phyloP scores from a whole-genome alignment of 2,888 invertebrate genomes.

The Anthrax anthrax region DNA sequence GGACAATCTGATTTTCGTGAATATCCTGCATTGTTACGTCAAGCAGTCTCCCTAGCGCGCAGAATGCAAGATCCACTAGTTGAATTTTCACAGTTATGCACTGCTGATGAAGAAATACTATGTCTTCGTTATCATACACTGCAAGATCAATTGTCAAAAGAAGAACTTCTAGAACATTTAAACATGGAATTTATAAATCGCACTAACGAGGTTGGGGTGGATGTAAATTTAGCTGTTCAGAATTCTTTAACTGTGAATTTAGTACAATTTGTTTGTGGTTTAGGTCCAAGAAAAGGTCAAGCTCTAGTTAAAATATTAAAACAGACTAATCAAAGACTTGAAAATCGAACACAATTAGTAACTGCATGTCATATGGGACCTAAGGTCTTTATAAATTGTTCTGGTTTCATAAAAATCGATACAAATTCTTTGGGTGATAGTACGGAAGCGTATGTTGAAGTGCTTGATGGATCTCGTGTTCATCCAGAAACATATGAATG shows the following conservation, averaged over 20 bases:
- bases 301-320: constrained; percentile 74
- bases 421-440: constrained; percentile 88
- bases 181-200: constrained; percentile 85
- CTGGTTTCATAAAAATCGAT: constrained; percentile 97
- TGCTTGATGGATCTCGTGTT: constrained; percentile 91
- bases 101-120: constrained; percentile 89
- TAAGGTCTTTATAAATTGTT: constrained; percentile 96
- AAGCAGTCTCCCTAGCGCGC: constrained; percentile 86
- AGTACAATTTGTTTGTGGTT: constrained; percentile 92
- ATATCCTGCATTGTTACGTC: constrained; percentile 77
- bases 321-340: constrained; percentile 80
- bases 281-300: constrained; percentile 90
- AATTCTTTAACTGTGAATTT: constrained; percentile 76
- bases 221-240: constrained; percentile 84
- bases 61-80: constrained; percentile 89
- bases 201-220: constrained; percentile 96
- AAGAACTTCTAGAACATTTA: constrained; percentile 71
- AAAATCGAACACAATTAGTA: constrained; percentile 89
- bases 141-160: constrained; percentile 67
- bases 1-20: constrained; percentile 80
- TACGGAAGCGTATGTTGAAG: constrained; percentile 89
- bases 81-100: constrained; percentile 92
- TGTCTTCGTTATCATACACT: constrained; percentile 85
- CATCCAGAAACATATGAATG: constrained; percentile 99
- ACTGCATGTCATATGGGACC: constrained; percentile 95